Evolutionary conservation across 2,113 vertebrate genomes (phyloP), one percentile per base, ranked within the genome.

Genomic region (Semicossyphus pulcher): DNA sequence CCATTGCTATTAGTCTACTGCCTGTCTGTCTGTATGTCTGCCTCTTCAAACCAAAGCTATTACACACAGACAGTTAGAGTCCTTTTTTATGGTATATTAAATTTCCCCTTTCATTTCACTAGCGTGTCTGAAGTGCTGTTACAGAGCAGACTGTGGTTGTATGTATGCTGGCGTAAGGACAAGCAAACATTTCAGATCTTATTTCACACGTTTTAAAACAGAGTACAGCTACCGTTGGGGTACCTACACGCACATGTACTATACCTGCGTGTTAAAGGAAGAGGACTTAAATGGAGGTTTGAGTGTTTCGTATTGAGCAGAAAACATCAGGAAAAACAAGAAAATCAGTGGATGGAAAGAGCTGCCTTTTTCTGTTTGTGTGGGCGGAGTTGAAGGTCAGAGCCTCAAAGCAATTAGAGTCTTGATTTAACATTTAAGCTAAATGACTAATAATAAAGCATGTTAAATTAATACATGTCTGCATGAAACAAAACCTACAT

Each of bases 311-410:
- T 26, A 71, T 72, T 61, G 60, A 69, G 16, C 18, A n/a, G n/a
- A n/a, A n/a, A n/a, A n/a, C n/a, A n/a, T n/a, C n/a, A n/a, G n/a
- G 20, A 16, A 29, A 72, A 48, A 58, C 34, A 52, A 59, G 29
- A 70, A 80, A 56, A 73, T 34, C 37, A 68, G 41, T 51, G 3
- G 21, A 49, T 31, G 4, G 36, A 63, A 48, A 25, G 25, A 44
- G 9, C 7, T 0, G 14, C 34, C 42, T 47, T 65, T 76, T 60
- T 10, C 4, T 39, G 39, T 34, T 51, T 48, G 59, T 53, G 76
- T 51, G 42, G 47, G 51, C 26, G 47, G 10, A 70, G 57, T 57
- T 81, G 77, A 87, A 87, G 81, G 85, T 61, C 45, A 78, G 16
- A 25, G 53, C 32, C 37, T 61, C 69, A 47, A 37, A 76, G 51